Percentiles rank a stretch among this genome's conserved stretches.
Evolutionary conservation across 2,888 invertebrate species (phyloP).

Genomic region (Acanthoscelides obtectus): DNA sequence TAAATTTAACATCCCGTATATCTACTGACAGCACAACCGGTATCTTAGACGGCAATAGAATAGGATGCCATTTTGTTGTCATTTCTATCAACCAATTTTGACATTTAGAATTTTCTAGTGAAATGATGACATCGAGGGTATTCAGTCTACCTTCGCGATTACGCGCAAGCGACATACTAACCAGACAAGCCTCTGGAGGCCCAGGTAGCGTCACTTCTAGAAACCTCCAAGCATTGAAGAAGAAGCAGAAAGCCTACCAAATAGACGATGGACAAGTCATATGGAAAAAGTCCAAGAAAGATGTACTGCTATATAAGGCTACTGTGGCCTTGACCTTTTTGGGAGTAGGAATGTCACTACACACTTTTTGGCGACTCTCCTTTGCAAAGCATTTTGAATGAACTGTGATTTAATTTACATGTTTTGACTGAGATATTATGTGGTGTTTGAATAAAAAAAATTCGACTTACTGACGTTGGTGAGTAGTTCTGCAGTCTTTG

Average conservation of each 20-base stretch:
- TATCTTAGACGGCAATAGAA: background rate
- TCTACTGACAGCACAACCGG: too few relatives aligned
- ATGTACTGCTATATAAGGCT: slow-evolving; percentile 6
- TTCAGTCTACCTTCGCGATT: background rate
- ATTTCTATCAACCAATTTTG: background rate
- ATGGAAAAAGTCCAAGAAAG: slow-evolving; percentile 6
- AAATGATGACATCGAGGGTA: background rate
- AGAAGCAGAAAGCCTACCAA: slow-evolving; percentile 9
- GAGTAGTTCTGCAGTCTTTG: too few relatives aligned
- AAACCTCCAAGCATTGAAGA: background rate
- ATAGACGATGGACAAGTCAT: slow-evolving; percentile 10
- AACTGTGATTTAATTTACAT: background rate
- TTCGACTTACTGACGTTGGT: too few relatives aligned
- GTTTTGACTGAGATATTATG: background rate
- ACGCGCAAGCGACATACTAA: background rate
- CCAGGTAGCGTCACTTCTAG: background rate
- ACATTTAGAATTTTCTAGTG: background rate
- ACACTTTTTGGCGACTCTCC: slow-evolving; percentile 5
- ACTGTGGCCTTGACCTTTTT: background rate
- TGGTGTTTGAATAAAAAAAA: background rate
- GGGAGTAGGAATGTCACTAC: slow-evolving; percentile 6
- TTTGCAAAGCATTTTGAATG: slow-evolving; percentile 7
- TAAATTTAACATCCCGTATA: too few relatives aligned
- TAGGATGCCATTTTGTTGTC: background rate
- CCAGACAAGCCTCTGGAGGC: background rate